Evolutionary conservation across 2,113 vertebrate genomes (phyloP).

Genomic region (Pelobates fuscus): DNA sequence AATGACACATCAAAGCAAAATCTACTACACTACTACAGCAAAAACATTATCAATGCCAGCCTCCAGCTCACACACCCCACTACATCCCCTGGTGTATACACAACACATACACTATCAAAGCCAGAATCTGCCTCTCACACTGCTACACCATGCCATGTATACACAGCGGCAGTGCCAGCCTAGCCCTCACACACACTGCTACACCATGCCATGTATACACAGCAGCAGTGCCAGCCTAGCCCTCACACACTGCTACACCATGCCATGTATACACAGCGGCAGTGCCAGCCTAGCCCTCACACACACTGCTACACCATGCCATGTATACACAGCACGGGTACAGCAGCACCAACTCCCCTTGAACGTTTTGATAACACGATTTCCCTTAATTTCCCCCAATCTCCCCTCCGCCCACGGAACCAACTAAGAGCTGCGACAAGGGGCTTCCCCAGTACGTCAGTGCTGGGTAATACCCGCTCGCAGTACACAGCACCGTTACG

Average conservation of each 20-base stretch:
- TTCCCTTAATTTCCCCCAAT: slow-evolving; percentile 30
- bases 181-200: too few relatives aligned
- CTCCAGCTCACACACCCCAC: neutral
- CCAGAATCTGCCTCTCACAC: neutral
- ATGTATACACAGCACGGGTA: neutral
- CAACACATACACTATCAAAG: too few relatives aligned
- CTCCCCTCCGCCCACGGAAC: slow-evolving; percentile 5
- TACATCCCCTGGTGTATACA: too few relatives aligned
- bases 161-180: too few relatives aligned
- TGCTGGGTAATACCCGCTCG: neutral
- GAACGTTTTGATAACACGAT: neutral
- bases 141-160: too few relatives aligned
- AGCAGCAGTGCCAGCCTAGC: neutral
- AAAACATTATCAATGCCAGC: neutral
- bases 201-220: neutral
- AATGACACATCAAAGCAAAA: too few relatives aligned
- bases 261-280: neutral
- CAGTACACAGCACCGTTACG: neutral
- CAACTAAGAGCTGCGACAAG: neutral
- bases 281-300: neutral
- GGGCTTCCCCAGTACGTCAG: slow-evolving; percentile 38
- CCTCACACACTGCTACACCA: neutral
- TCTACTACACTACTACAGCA: neutral
- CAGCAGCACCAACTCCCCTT: neutral
- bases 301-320: slow-evolving; percentile 3